Percentiles rank a stretch among this genome's conserved stretches.
These are phyloP conservation scores for Semicossyphus pulcher DNA, from an alignment of 2,113 vertebrate genomes.

Conservation along the genomic window DNA sequence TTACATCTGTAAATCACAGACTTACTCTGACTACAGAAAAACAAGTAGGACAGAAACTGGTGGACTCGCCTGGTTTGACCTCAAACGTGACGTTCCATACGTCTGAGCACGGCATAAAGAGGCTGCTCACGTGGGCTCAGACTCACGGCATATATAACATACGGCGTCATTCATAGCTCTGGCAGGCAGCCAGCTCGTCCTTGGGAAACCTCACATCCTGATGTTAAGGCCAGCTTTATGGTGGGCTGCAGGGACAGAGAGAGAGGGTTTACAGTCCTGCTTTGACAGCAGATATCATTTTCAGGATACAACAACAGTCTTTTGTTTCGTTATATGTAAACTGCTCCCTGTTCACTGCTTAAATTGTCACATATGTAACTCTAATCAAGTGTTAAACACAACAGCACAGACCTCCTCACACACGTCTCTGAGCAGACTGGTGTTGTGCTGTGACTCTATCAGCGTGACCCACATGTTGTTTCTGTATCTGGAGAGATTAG, in stretches of 20 bases:
- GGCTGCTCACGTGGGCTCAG: background rate
- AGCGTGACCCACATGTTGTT: too few relatives aligned
- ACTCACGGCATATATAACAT: conserved; percentile 11
- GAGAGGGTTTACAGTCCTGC: background rate
- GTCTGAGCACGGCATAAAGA: too few relatives aligned
- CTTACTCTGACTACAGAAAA: background rate
- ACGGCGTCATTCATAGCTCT: conserved; percentile 19
- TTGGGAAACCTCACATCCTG: conserved; percentile 42
- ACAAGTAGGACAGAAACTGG: background rate
- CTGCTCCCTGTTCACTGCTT: background rate
- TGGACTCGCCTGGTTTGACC: background rate
- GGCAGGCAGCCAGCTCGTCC: conserved; percentile 37
- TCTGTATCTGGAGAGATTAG: too few relatives aligned
- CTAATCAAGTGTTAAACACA: too few relatives aligned
- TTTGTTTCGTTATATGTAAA: background rate
- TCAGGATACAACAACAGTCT: background rate
- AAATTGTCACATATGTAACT: background rate
- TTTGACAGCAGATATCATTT: background rate
- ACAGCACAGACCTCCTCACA: too few relatives aligned
- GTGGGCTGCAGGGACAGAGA: background rate
- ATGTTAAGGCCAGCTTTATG: background rate
- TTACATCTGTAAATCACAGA: background rate
- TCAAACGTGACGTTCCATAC: background rate
- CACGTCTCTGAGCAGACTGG: too few relatives aligned
- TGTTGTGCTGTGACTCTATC: too few relatives aligned